Evolutionary conservation across 2,113 vertebrate species (phyloP), one percentile per base, ranked within the genome.

Genomic region (Perognathus longimembris): DNA sequence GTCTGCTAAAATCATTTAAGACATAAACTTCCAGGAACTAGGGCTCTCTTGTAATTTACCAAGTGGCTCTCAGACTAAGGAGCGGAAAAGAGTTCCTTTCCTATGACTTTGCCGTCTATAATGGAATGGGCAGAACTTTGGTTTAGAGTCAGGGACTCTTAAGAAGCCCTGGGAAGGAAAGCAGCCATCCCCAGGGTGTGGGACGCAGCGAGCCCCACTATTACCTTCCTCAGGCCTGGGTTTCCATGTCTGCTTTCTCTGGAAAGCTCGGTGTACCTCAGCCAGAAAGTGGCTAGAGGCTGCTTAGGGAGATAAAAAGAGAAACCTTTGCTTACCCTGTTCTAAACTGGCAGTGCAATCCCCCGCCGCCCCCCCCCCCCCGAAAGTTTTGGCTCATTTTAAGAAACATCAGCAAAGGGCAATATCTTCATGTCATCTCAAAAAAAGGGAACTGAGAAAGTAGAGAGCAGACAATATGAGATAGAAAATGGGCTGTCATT

Each of bases 371-470:
- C 11, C 12, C 26, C 5, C 63, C 38, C 11, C 17, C 11, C 50
- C 17, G 17, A 82, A 32, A 34, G 1, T 30, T 7, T 79, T 66
- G 34, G 70, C 45, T 64, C 82, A 75, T 94, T 90, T 24, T 45
- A 89, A 88, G n/a, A 92, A 91, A 38, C 76, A 93, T 36, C 84
- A 92, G 64, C 64, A 66, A 94, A 64, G 78, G 34, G 24, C 30
- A 30, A 87, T 69, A 26, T 45, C 74, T 80, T 54, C n/a, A 85
- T 30, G 28, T 70, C 26, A 76, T 40, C 28, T 63, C 34, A 57
- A 66, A 81, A 76, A 82, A 78, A 85, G 66, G 67, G 84, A 95
- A 85, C 57, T 69, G 74, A 91, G 81, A 89, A 85, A 94, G 42
- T 69, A 85, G 59, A 78, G 32, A 87, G 85, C 3, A 82, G 81